These are phyloP conservation scores for Hydrolagus affinis DNA, from an alignment of 2,113 vertebrate genomes.

Conservation along the genomic window DNA sequence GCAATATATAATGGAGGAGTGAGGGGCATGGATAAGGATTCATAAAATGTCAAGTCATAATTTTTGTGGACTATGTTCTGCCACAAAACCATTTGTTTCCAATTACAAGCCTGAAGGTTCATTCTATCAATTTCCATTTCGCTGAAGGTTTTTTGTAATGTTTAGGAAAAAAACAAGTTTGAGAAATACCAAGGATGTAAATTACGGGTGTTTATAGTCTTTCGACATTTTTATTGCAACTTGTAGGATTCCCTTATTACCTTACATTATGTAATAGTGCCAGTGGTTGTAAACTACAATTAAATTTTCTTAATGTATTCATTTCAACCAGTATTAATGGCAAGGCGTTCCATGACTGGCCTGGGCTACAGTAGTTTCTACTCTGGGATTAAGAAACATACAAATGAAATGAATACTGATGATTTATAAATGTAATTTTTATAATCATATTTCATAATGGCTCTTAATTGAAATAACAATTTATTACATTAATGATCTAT, in stretches of 20 bases:
- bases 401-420: background rate
- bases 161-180: background rate
- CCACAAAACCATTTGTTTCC: conserved; percentile 10
- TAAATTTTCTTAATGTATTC: conserved; percentile 50
- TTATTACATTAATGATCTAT: no score
- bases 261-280: conserved; percentile 41
- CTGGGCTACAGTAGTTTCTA: background rate
- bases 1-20: background rate
- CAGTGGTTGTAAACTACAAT: conserved; percentile 50
- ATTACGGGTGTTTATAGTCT: conserved; percentile 42
- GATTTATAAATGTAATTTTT: background rate
- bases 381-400: background rate
- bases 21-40: conserved; percentile 6
- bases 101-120: conserved; percentile 10
- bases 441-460: no score
- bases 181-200: conserved; percentile 26
- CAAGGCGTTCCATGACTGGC: background rate
- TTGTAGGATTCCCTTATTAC: conserved; percentile 42
- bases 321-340: conserved; percentile 40
- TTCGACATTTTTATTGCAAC: conserved; percentile 43
- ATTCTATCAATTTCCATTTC: conserved; percentile 9
- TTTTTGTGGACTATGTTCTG: conserved; percentile 14
- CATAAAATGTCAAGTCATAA: conserved; percentile 21
- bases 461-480: no score
- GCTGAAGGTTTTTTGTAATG: background rate